Conservation (phyloP, 2,888 invertebrate genomes). For the Drosophila nigritarsus region DNA sequence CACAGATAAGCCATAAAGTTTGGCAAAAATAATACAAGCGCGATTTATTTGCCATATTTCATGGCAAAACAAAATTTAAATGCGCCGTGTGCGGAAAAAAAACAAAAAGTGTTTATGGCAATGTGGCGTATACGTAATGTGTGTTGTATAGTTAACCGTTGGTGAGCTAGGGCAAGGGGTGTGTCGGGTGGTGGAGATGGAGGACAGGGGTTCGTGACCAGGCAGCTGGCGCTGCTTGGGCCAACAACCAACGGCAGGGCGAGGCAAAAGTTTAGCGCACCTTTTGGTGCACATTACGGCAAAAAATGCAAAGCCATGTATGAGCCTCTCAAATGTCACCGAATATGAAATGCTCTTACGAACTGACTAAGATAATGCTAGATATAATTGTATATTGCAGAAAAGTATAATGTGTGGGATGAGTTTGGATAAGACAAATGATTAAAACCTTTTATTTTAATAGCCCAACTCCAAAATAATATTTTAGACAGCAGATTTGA, state of each 20-base stretch:
- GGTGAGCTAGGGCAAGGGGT: conserved; percentile 4
- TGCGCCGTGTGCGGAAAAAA: conserved; percentile 64
- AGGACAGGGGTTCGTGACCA: background rate
- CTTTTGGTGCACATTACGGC: conserved; percentile 60
- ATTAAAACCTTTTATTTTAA: background rate
- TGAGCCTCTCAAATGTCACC: background rate
- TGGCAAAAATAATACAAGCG: conserved; percentile 60
- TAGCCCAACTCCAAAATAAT: background rate
- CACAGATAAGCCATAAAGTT: conserved; percentile 77
- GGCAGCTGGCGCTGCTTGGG: conserved; percentile 18
- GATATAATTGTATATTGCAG: background rate
- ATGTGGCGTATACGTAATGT: conserved; percentile 74
- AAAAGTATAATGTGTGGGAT: background rate
- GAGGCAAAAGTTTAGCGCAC: conserved; percentile 62
- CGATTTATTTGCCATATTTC: conserved; percentile 79
- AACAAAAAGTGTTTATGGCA: conserved; percentile 79
- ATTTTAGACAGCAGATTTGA: background rate
- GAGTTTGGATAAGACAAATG: background rate
- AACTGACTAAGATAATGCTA: background rate
- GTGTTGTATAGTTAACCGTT: conserved; percentile 55
- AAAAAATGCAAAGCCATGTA: conserved; percentile 16
- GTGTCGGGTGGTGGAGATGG: background rate
- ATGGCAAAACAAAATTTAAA: conserved; percentile 76
- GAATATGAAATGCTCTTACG: conserved; percentile 4
- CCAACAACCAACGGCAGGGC: conserved; percentile 21